Conservation (phyloP, 2,888 invertebrate species). For the Patella depressa region DNA sequence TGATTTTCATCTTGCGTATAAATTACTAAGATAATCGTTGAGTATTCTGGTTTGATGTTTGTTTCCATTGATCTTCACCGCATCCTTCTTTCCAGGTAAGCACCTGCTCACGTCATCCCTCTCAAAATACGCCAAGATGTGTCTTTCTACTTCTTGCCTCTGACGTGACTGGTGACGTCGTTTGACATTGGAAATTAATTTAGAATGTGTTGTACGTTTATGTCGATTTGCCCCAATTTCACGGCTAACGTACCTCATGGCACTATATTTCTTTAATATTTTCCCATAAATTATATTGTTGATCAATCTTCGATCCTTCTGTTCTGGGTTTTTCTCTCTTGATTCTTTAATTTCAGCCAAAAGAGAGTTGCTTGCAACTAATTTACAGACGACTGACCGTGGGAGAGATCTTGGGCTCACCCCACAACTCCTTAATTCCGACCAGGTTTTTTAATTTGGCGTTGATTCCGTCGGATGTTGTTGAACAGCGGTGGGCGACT, state of each 20-base stretch:
- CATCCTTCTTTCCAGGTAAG: slow-evolving; percentile 11
- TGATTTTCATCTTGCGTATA: slow-evolving; percentile 20
- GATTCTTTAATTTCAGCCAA: slow-evolving; percentile 4
- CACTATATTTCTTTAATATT: slow-evolving; percentile 13
- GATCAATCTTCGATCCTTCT: background rate
- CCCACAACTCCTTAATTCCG: background rate
- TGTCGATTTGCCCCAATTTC: background rate
- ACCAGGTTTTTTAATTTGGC: no score
- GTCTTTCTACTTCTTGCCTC: background rate
- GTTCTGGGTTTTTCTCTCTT: background rate
- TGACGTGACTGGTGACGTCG: background rate
- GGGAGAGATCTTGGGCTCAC: slow-evolving; percentile 12
- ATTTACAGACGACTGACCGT: slow-evolving; percentile 1
- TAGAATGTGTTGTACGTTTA: background rate
- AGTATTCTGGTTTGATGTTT: background rate
- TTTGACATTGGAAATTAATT: background rate
- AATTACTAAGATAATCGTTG: background rate
- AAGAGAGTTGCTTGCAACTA: slow-evolving; percentile 8
- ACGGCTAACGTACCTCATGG: background rate
- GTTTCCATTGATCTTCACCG: background rate
- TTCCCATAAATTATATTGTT: slow-evolving; percentile 1
- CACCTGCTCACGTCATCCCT: background rate
- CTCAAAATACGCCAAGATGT: background rate
- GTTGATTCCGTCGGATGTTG: no score
- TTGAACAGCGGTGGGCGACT: no score